These are phyloP conservation scores for Aphelenchoides besseyi DNA, from an alignment of 1,140 invertebrate genomes.

Conservation along the genomic window DNA sequence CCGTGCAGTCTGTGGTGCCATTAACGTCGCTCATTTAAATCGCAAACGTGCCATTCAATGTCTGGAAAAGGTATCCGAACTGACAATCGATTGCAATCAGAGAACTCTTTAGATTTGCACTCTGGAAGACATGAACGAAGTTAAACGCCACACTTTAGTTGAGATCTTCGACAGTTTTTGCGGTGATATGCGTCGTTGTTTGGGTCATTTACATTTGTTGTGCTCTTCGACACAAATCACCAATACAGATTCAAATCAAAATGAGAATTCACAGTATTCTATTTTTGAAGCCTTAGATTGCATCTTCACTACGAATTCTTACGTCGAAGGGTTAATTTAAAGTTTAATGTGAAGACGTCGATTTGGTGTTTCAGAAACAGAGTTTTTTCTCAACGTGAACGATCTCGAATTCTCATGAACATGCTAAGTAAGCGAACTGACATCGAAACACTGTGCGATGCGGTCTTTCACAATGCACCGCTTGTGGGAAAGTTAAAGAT, in stretches of 20 bases:
- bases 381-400: not conserved
- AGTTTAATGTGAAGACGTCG: no score
- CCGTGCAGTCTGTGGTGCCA: not conserved
- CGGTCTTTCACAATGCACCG: slow-evolving; percentile 1
- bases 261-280: not conserved
- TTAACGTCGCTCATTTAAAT: not conserved
- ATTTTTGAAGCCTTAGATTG: slow-evolving; percentile 17
- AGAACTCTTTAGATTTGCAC: slow-evolving; percentile 14
- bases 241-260: not conserved
- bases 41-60: not conserved
- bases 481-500: not conserved
- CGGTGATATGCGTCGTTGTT: not conserved
- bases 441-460: not conserved
- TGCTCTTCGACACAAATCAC: not conserved
- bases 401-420: not conserved
- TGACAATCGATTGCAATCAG: not conserved
- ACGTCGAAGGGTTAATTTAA: slow-evolving; percentile 8
- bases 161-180: slow-evolving; percentile 7
- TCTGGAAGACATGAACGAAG: not conserved
- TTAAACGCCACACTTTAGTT: not conserved
- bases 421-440: not conserved
- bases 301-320: slow-evolving; percentile 12
- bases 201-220: slow-evolving; percentile 13
- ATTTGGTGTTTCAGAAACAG: not conserved
- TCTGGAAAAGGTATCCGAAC: not conserved